phyloP scores from a whole-genome alignment of 2,888 invertebrate species.

The Criorhina ranunculi region DNA sequence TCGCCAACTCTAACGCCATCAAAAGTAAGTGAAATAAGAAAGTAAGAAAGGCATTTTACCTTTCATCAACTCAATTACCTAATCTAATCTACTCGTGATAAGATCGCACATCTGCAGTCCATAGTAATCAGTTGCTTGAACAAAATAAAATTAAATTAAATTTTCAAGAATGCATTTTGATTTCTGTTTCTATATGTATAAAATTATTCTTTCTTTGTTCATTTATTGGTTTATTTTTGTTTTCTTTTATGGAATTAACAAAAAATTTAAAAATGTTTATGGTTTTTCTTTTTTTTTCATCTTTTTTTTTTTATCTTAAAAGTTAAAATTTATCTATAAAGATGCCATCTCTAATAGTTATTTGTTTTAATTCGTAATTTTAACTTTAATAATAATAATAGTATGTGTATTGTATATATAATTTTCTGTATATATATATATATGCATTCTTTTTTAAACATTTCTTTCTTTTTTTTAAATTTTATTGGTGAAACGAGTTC shows the following conservation, averaged over 20 bases:
- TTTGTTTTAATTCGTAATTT: constrained; percentile 66
- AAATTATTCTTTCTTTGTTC: constrained; percentile 53
- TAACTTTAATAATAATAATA: constrained; percentile 73
- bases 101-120: background rate
- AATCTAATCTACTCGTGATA: background rate
- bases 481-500: constrained; percentile 59
- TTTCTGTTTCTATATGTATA: constrained; percentile 39
- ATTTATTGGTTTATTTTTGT: constrained; percentile 47
- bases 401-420: constrained; percentile 68
- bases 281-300: constrained; percentile 21
- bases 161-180: constrained; percentile 23
- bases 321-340: constrained; percentile 74
- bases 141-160: background rate
- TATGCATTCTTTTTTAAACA: constrained; percentile 52
- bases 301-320: constrained; percentile 49
- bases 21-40: no score
- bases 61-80: no score
- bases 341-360: constrained; percentile 72
- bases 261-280: constrained; percentile 65
- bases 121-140: background rate
- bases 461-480: constrained; percentile 55
- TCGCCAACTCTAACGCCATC: no score
- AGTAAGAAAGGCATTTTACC: no score
- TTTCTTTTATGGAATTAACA: constrained; percentile 60
- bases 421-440: constrained; percentile 62